These are phyloP conservation scores for Rhodinocichla rosea DNA, from an alignment of 2,113 vertebrate species.

Conservation along the genomic window DNA sequence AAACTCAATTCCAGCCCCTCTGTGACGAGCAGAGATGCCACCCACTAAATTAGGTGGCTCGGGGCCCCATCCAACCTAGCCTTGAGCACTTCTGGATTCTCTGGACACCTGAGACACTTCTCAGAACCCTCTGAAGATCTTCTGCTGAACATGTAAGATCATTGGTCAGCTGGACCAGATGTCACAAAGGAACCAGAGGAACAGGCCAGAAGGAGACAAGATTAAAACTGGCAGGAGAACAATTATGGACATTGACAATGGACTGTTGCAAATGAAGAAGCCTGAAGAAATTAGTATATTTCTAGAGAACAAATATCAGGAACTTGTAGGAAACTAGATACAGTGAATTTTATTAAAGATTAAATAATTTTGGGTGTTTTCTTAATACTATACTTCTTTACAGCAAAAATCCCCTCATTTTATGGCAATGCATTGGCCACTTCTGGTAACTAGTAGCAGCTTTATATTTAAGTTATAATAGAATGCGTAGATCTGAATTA, in stretches of 20 bases:
- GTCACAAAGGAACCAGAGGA: not conserved
- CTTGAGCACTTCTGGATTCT: not conserved
- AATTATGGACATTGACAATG: not conserved
- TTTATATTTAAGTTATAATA: not conserved
- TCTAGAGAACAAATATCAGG: not conserved
- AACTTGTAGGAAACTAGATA: not conserved
- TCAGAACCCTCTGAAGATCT: not conserved
- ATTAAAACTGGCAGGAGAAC: not conserved
- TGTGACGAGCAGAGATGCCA: rapidly evolving
- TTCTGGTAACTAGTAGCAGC: not conserved
- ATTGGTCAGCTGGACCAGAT: not conserved
- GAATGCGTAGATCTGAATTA: not conserved
- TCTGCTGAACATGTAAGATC: not conserved
- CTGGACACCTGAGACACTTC: too few relatives aligned
- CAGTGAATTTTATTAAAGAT: not conserved
- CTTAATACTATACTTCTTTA: not conserved
- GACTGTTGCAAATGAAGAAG: not conserved
- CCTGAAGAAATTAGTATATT: not conserved
- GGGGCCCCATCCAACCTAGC: not conserved
- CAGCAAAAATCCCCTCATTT: not conserved
- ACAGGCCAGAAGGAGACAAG: not conserved
- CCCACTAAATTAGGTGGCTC: not conserved
- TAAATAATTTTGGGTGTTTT: not conserved
- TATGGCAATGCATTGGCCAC: not conserved
- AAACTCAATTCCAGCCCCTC: not conserved